Percentiles rank a stretch among this genome's conserved stretches.
Conservation (phyloP, 2,888 invertebrate species). For the Parapristionchus giblindavisi region DNA sequence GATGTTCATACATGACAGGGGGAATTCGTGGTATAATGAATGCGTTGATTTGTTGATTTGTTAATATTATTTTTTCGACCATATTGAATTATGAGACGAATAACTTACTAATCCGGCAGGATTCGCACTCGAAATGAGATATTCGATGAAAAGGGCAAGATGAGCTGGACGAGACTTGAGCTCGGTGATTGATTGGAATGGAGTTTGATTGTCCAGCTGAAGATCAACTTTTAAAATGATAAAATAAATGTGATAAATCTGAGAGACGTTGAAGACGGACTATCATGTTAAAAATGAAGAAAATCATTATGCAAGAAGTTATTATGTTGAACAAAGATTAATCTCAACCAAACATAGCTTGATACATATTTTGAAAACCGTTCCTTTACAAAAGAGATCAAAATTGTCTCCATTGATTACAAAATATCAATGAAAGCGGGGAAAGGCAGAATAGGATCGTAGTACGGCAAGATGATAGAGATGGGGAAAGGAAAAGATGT, state of each 20-base stretch:
- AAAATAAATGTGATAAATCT: neutral
- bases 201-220: conserved; percentile 84
- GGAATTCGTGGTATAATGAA: too few species aligned
- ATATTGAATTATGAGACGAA: neutral
- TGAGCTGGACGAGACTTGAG: conserved; percentile 87
- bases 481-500: too few species aligned
- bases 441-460: too few species aligned
- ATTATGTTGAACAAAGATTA: neutral
- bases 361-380: too few species aligned
- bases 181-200: conserved; percentile 85
- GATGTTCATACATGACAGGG: too few species aligned
- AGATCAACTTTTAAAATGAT: too few species aligned
- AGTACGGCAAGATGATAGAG: too few species aligned
- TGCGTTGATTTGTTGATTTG: too few species aligned
- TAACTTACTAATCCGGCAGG: conserved; percentile 79
- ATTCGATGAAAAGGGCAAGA: conserved; percentile 92
- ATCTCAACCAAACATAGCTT: too few species aligned
- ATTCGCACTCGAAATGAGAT: conserved; percentile 84
- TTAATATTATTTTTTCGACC: neutral
- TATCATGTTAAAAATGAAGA: neutral
- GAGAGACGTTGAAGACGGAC: neutral
- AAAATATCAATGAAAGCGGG: too few species aligned
- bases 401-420: too few species aligned
- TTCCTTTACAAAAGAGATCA: too few species aligned
- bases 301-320: neutral